A percentile compares a stretch with the other conserved stretches of the same genome.
Conservation (phyloP, 2,113 vertebrate species). For the Saiga tatarica region DNA sequence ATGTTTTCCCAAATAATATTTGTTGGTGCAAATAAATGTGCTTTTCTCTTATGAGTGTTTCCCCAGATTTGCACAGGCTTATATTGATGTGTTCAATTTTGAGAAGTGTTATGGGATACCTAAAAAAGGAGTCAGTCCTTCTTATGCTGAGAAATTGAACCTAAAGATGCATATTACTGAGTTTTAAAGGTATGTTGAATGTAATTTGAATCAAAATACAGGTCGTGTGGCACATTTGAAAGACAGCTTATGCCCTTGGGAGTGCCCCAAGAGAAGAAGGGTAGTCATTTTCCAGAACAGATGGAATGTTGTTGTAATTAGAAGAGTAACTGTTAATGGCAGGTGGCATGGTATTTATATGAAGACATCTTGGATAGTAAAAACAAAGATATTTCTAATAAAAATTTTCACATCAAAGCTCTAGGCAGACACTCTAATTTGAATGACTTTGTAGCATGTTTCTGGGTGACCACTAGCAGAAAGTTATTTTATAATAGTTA, state of each 20-base stretch:
- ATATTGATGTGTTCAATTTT: not conserved
- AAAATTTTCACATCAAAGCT: not conserved
- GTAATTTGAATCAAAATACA: not conserved
- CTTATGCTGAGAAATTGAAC: not conserved
- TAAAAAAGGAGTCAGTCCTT: not conserved
- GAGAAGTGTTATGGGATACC: not conserved
- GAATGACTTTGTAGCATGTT: not conserved
- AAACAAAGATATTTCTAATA: not conserved
- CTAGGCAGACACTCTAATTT: not conserved
- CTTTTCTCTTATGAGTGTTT: not conserved
- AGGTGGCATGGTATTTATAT: not conserved
- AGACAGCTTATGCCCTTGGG: not conserved
- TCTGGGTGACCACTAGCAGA: not conserved
- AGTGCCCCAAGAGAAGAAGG: not conserved
- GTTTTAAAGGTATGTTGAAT: not conserved
- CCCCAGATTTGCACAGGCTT: not conserved
- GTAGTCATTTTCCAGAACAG: not conserved
- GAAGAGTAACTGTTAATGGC: not conserved
- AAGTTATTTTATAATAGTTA: not conserved
- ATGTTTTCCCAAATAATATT: not conserved
- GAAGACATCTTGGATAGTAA: not conserved
- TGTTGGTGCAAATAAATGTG: not conserved
- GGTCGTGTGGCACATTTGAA: not conserved
- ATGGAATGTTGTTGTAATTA: not conserved
- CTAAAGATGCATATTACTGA: not conserved